Evolutionary conservation across 2,797 vertebrate genomes (phyloP).

Genomic region (Danio jaintianensis): DNA sequence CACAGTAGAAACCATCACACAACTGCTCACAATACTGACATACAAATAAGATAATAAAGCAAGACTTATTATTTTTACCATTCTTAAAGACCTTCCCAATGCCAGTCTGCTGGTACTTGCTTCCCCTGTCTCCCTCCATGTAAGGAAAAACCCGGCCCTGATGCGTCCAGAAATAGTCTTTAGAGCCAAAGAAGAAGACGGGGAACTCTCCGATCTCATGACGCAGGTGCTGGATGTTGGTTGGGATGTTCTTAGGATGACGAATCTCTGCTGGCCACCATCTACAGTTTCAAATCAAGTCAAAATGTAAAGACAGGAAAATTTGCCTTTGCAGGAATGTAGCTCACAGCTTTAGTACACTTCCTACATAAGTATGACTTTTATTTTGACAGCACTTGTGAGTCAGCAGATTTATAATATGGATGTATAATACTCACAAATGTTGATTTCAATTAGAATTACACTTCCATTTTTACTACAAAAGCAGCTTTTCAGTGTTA

Average conservation of each 20-base stretch:
- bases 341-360: neutral
- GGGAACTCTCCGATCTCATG: constrained; percentile 98
- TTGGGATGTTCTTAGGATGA: constrained; percentile 93
- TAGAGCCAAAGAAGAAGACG: constrained; percentile 98
- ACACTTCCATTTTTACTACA: too few species aligned
- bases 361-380: neutral
- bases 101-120: constrained; percentile 89
- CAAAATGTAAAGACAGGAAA: neutral
- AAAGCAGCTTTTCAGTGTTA: too few species aligned
- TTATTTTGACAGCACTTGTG: neutral
- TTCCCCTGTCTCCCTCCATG: constrained; percentile 96
- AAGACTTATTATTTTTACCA: constrained; percentile 73
- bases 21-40: neutral
- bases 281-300: constrained; percentile 72
- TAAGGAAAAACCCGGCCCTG: constrained; percentile 98
- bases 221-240: constrained; percentile 98
- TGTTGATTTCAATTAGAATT: too few species aligned
- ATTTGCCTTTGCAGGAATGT: too few species aligned
- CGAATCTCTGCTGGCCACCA: constrained; percentile 99
- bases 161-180: constrained; percentile 99
- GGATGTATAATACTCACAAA: too few species aligned
- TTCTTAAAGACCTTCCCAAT: constrained; percentile 98
- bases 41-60: neutral
- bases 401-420: too few species aligned
- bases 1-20: constrained; percentile 28